A percentile compares a stretch with the other conserved stretches of the same genome.
phyloP scores from a whole-genome alignment of 2,797 vertebrate genomes.

The Paramormyrops hopkinsi region DNA sequence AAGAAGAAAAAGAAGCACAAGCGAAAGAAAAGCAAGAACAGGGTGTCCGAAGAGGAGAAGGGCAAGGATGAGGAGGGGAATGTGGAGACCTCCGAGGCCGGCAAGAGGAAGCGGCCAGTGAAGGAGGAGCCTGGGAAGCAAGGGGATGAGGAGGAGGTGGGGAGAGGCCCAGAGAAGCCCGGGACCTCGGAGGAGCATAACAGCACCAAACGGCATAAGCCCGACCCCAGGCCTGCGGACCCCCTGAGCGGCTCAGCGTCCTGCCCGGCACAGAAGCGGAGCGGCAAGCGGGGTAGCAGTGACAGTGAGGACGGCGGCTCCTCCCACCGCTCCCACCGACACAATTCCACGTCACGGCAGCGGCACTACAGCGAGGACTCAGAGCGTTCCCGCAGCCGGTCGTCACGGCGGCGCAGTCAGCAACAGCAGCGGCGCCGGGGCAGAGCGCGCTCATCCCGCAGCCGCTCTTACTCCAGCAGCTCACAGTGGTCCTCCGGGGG shows the following conservation, averaged over 20 bases:
- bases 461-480: slow-evolving; percentile 83
- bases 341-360: slow-evolving; percentile 62
- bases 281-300: slow-evolving; percentile 69
- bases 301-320: slow-evolving; percentile 77
- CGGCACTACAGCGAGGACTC: slow-evolving; percentile 85
- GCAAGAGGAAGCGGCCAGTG: slow-evolving; percentile 67
- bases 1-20: slow-evolving; percentile 86
- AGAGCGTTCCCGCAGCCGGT: slow-evolving; percentile 75
- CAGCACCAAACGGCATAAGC: slow-evolving; percentile 68
- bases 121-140: slow-evolving; percentile 70
- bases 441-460: slow-evolving; percentile 64
- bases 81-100: slow-evolving; percentile 52
- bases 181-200: slow-evolving; percentile 69
- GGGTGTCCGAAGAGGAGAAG: slow-evolving; percentile 49
- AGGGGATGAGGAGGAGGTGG: slow-evolving; percentile 61
- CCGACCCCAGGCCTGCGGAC: slow-evolving; percentile 53
- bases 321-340: slow-evolving; percentile 68
- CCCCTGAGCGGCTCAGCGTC: slow-evolving; percentile 41
- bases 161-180: slow-evolving; percentile 56
- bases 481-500: slow-evolving; percentile 80
- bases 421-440: slow-evolving; percentile 22
- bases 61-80: slow-evolving; percentile 34
- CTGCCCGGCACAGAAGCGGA: slow-evolving; percentile 58
- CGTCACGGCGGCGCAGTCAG: slow-evolving; percentile 61
- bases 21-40: slow-evolving; percentile 84